Evolutionary conservation across 2,888 invertebrate genomes (phyloP), one percentile per base, ranked within the genome.

Genomic region (Netelia virgata): DNA sequence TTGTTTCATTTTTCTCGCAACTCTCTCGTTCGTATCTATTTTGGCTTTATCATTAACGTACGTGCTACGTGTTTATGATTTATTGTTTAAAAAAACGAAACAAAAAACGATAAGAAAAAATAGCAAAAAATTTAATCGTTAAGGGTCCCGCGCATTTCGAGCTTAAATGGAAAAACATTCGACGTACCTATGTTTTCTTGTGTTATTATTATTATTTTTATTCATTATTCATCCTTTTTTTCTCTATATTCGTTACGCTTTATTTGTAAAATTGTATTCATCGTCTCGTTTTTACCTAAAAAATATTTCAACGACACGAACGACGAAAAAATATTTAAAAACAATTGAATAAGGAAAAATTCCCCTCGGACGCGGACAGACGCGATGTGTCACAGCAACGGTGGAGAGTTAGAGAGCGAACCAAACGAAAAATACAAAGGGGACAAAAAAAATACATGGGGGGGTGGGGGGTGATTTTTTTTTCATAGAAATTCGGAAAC

Each of bases 361-460:
- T 5, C 28, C 28, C 28, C 28, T 53, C 14, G 53, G 53, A 53
- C 14, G 53, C 5, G 53, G 53, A 59, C 55, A 16, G 57, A 63
- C 72, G 68, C 77, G 55, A 75, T 50, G 14, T 20, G 86, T 86
- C 87, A 84, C 87, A 84, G 87, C 86, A 81, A 78, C 36, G 36
- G 57, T 16, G 57, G 16, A 14, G 2, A 66, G 11, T 66, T 41
- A 14, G 11, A 66, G 14, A 55, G 41, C 28, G 36, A 72, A 69
- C 50, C 28, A 75, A 76, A 77, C 72, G 78, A 43, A 63, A 69
- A 87, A 72, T 55, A 14, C 14, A 53, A 57, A 57, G 55, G 14
- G 41, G 1, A 82, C 36, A 70, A 47, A 53, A 50, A 79, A 55
- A 68, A 63, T 9, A 20, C 11, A 23, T 18, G 57, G 28, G 23